Percentiles rank a stretch among this genome's conserved stretches.
These are phyloP conservation scores for Eupeodes luniger DNA, from an alignment of 2,888 invertebrate genomes.

Conservation along the genomic window DNA sequence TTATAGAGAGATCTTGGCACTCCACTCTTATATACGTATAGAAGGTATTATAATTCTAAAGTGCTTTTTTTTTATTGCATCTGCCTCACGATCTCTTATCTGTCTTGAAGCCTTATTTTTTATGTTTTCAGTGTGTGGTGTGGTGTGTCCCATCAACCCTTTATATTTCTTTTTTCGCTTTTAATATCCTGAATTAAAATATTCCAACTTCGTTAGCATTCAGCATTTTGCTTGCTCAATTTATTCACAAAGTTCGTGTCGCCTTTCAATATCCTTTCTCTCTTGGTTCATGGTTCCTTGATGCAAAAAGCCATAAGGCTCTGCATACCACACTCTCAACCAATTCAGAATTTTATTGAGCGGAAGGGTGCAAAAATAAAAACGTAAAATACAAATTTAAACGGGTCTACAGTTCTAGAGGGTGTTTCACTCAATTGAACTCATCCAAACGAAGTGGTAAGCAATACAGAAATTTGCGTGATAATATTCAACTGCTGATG, in stretches of 20 bases:
- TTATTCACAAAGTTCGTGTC: conserved; percentile 48
- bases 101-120: conserved; percentile 13
- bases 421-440: conserved; percentile 54
- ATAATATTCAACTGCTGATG: not conserved
- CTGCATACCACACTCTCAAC: not conserved
- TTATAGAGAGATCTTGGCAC: not conserved
- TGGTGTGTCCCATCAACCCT: not conserved
- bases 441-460: conserved; percentile 46
- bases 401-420: conserved; percentile 21
- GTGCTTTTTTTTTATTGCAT: conserved; percentile 52
- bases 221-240: conserved; percentile 42
- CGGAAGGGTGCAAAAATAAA: not conserved
- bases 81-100: conserved; percentile 68
- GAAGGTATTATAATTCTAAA: conserved; percentile 22
- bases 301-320: conserved; percentile 3
- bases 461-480: conserved; percentile 28
- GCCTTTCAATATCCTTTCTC: conserved; percentile 27
- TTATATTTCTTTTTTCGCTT: conserved; percentile 21
- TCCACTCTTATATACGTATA: not conserved
- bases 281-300: not conserved
- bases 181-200: conserved; percentile 46
- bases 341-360: conserved; percentile 31
- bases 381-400: not conserved
- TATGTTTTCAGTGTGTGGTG: not conserved
- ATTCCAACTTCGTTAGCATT: conserved; percentile 56